A percentile compares a stretch with the other conserved stretches of the same genome.
Conservation (phyloP, 1,140 invertebrate genomes). For the Sipha flava region DNA sequence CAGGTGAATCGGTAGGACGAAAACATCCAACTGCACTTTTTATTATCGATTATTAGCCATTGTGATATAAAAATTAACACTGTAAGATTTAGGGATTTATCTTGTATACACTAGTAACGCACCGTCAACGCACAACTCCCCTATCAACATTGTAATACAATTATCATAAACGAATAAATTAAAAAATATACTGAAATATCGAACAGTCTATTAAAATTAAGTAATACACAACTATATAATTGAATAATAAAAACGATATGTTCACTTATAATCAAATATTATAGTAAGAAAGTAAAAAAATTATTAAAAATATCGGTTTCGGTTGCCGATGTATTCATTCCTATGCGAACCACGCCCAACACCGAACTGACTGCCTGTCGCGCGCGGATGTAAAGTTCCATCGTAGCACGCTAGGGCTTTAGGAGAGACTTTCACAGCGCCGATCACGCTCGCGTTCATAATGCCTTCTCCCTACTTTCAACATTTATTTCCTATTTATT, state of each 20-base stretch:
- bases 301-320: not conserved
- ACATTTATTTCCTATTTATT: not conserved
- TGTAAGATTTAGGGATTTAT: not conserved
- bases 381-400: constrained; percentile 23
- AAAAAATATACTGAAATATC: not conserved
- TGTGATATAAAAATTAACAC: not conserved
- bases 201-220: not conserved
- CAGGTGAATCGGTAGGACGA: not conserved
- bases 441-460: not conserved
- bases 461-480: not conserved
- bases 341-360: constrained; percentile 28
- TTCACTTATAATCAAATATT: not conserved
- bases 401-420: constrained; percentile 22
- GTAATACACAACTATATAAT: not conserved
- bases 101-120: not conserved
- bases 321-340: constrained; percentile 5
- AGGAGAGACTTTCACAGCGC: not conserved
- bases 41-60: not conserved
- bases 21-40: not conserved
- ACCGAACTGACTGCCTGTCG: constrained; percentile 20
- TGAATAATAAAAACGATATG: not conserved
- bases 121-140: not conserved
- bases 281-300: not conserved
- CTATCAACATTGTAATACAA: not conserved
- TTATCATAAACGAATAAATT: not conserved